phyloP scores from a whole-genome alignment of 2,797 vertebrate species.

The Centroberyx gerrardi region DNA sequence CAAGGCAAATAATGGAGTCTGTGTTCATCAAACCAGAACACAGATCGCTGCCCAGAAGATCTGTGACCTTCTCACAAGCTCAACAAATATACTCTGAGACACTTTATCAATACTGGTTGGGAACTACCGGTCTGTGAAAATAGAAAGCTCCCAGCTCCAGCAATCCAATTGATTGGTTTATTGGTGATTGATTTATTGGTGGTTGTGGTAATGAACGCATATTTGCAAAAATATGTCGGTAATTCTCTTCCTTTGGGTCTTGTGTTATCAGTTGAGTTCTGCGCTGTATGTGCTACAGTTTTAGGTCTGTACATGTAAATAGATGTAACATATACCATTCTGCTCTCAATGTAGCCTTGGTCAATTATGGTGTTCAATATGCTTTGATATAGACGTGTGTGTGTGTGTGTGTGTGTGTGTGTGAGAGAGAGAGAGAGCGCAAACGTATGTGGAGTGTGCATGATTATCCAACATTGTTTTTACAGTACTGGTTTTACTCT shows the following conservation, averaged over 20 bases:
- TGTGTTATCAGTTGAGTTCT: constrained; percentile 26
- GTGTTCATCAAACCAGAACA: too few species aligned
- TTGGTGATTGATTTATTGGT: not conserved
- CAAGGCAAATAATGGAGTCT: too few species aligned
- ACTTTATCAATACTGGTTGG: too few species aligned
- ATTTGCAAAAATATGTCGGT: constrained; percentile 45
- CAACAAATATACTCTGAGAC: too few species aligned
- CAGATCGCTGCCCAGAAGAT: too few species aligned
- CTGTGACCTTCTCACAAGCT: too few species aligned
- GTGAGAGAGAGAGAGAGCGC: not conserved
- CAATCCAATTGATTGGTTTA: not conserved
- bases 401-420: too few species aligned
- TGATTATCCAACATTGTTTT: constrained; percentile 49
- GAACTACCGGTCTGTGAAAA: too few species aligned
- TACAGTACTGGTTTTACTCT: constrained; percentile 32
- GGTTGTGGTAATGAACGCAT: constrained; percentile 18
- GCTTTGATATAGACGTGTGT: constrained; percentile 19
- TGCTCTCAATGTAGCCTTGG: constrained; percentile 30
- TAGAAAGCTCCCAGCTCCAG: not conserved
- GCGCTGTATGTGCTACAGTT: constrained; percentile 45
- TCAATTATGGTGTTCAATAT: constrained; percentile 34
- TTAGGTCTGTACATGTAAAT: constrained; percentile 46
- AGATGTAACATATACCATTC: constrained; percentile 45
- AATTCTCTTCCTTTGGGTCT: constrained; percentile 19
- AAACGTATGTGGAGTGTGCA: constrained; percentile 29